A percentile compares a stretch with the other conserved stretches of the same genome.
phyloP scores from a whole-genome alignment of 2,888 invertebrate species.

The Epistrophe grossulariae region DNA sequence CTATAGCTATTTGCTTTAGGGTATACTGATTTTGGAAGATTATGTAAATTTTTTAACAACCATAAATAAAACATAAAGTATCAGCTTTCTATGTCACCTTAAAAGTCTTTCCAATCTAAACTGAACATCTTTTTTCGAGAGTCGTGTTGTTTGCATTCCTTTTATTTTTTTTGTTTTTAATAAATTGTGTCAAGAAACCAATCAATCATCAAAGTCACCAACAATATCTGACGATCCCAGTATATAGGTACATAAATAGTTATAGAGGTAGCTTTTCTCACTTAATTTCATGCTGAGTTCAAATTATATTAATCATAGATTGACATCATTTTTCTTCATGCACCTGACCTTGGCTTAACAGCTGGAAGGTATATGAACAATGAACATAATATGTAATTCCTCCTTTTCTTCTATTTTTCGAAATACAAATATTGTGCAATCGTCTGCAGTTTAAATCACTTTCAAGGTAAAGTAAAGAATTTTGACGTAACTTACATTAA shows the following conservation, averaged over 20 bases:
- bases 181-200: constrained; percentile 30
- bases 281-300: constrained; percentile 15
- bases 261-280: not conserved
- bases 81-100: not conserved
- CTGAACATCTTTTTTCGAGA: not conserved
- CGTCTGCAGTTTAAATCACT: constrained; percentile 13
- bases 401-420: not conserved
- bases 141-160: not conserved
- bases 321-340: not conserved
- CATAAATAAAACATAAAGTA: not conserved
- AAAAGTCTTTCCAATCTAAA: not conserved
- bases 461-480: not conserved
- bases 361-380: not conserved
- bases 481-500: no score
- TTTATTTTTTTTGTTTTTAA: not conserved
- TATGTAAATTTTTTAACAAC: constrained; percentile 6
- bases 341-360: constrained; percentile 7
- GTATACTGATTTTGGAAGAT: not conserved
- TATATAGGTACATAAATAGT: not conserved
- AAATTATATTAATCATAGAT: constrained; percentile 16
- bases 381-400: not conserved
- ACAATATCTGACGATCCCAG: not conserved
- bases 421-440: not conserved
- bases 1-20: not conserved
- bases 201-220: constrained; percentile 18